Evolutionary conservation across 2,797 vertebrate species (phyloP).

Genomic region (Acanthurus leucopareius): DNA sequence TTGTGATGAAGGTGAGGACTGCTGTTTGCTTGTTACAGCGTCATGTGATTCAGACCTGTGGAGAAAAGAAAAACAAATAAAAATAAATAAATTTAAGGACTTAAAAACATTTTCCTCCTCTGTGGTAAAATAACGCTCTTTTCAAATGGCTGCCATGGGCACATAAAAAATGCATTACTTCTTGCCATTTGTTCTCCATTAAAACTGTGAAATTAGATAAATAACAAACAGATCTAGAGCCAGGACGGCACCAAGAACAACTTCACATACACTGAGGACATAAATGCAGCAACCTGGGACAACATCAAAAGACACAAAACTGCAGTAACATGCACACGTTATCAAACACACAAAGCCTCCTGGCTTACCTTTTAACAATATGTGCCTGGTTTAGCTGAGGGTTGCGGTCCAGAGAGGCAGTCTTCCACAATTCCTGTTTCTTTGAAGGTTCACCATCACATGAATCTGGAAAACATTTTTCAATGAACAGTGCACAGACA

Average conservation of each 20-base stretch:
- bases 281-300: neutral
- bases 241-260: neutral
- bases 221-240: too few species aligned
- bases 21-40: slow-evolving; percentile 83
- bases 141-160: neutral
- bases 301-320: neutral
- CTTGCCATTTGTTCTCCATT: slow-evolving; percentile 9
- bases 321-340: slow-evolving; percentile 3
- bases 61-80: slow-evolving; percentile 14
- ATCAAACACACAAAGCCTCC: neutral
- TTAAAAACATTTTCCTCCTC: neutral
- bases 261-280: neutral
- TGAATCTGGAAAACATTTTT: slow-evolving; percentile 74
- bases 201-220: neutral
- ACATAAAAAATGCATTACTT: slow-evolving; percentile 10
- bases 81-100: neutral
- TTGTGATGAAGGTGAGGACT: slow-evolving; percentile 80
- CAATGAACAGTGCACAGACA: neutral
- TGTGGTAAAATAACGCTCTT: neutral
- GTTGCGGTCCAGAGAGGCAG: slow-evolving; percentile 85
- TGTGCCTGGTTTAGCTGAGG: slow-evolving; percentile 74
- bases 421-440: slow-evolving; percentile 85
- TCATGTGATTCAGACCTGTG: slow-evolving; percentile 91
- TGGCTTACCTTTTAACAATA: slow-evolving; percentile 84
- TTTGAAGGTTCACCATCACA: slow-evolving; percentile 82